Evolutionary conservation across 2,888 invertebrate species (phyloP).

Genomic region (Villa cingulata): DNA sequence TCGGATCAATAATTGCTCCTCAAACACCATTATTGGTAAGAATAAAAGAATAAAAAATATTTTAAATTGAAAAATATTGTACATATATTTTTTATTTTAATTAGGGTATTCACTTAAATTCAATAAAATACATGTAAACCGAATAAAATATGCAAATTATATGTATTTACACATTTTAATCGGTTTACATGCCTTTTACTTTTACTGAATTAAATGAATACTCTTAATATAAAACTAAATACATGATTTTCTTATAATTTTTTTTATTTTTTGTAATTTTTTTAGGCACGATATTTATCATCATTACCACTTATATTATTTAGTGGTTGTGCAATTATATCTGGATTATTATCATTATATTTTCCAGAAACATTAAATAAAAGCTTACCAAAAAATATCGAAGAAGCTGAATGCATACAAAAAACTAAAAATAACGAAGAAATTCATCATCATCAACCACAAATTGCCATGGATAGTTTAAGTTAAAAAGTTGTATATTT

Average conservation of each 20-base stretch:
- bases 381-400: constrained; percentile 46
- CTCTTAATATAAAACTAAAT: neutral
- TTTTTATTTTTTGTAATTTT: neutral
- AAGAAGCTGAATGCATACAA: constrained; percentile 42
- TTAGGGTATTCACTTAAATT: too few species aligned
- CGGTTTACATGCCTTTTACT: too few species aligned
- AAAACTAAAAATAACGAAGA: constrained; percentile 5
- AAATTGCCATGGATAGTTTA: neutral
- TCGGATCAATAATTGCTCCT: constrained; percentile 56
- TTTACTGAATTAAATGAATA: too few species aligned
- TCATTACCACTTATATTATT: constrained; percentile 44
- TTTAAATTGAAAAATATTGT: neutral
- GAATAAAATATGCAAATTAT: too few species aligned
- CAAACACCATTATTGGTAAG: constrained; percentile 47
- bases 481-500: neutral
- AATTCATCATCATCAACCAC: neutral
- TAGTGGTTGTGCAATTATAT: constrained; percentile 41
- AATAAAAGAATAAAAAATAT: neutral
- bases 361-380: constrained; percentile 51
- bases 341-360: constrained; percentile 42
- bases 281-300: constrained; percentile 33
- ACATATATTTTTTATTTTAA: too few species aligned
- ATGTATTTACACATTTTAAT: too few species aligned
- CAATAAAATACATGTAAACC: too few species aligned
- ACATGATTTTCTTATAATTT: neutral